Percentiles rank a stretch among this genome's conserved stretches.
phyloP scores from a whole-genome alignment of 2,888 invertebrate species.

The Spilosoma lubricipeda region DNA sequence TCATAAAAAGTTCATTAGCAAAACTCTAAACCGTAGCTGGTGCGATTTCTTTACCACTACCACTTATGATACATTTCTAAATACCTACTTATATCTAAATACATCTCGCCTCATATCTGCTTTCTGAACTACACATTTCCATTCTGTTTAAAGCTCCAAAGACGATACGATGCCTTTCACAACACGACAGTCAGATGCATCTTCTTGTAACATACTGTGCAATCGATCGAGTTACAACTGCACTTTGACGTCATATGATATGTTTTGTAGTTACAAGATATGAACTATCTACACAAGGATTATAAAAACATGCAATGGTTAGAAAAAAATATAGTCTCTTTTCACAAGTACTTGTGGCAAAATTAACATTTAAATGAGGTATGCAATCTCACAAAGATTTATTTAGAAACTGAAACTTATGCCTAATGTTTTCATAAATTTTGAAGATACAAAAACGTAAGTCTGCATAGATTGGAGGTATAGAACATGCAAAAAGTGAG shows the following conservation, averaged over 20 bases:
- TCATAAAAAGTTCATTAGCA: slow-evolving; percentile 56
- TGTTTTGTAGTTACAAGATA: slow-evolving; percentile 54
- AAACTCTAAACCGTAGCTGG: slow-evolving; percentile 52
- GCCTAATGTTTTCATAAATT: not conserved
- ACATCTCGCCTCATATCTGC: slow-evolving; percentile 50
- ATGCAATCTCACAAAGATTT: not conserved
- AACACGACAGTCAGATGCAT: slow-evolving; percentile 53
- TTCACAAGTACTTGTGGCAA: slow-evolving; percentile 1
- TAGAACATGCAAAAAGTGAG: slow-evolving; percentile 52
- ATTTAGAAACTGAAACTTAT: not conserved
- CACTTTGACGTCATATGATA: slow-evolving; percentile 36
- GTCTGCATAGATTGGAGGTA: not conserved
- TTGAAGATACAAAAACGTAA: not conserved
- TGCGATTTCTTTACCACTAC: slow-evolving; percentile 55
- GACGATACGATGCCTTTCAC: slow-evolving; percentile 48
- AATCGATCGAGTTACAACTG: slow-evolving; percentile 27
- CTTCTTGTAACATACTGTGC: slow-evolving; percentile 51
- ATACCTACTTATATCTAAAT: slow-evolving; percentile 49
- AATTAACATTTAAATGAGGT: not conserved
- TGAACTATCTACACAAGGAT: slow-evolving; percentile 46
- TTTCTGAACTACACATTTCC: slow-evolving; percentile 56
- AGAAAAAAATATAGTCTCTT: slow-evolving; percentile 17
- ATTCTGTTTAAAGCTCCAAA: slow-evolving; percentile 65
- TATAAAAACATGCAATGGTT: slow-evolving; percentile 57
- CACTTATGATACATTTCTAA: slow-evolving; percentile 45